phyloP scores from a whole-genome alignment of 1,140 invertebrate genomes.

The Meloidogyne hapla region DNA sequence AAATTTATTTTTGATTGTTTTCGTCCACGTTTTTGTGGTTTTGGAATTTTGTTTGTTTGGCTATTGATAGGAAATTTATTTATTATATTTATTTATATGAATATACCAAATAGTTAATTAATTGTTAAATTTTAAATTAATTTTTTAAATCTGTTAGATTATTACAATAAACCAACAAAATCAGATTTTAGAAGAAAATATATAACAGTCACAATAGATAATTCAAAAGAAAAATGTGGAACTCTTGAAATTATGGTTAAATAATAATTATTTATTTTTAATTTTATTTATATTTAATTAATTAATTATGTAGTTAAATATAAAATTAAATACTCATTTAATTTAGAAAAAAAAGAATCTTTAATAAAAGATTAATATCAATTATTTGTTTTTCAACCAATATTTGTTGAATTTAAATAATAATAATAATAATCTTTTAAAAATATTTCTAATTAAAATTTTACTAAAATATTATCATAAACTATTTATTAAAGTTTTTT shows the following conservation, averaged over 20 bases:
- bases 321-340: too few relatives aligned
- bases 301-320: not conserved
- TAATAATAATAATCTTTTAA: too few relatives aligned
- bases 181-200: not conserved
- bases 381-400: too few relatives aligned
- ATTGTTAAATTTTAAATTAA: not conserved
- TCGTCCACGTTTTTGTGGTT: not conserved
- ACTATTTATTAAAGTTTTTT: too few relatives aligned
- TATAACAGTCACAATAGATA: not conserved
- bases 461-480: too few relatives aligned
- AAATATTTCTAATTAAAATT: too few relatives aligned
- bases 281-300: not conserved
- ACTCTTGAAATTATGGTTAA: not conserved
- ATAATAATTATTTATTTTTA: not conserved
- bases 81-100: not conserved
- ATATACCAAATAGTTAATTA: not conserved
- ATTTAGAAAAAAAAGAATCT: too few relatives aligned
- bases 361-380: too few relatives aligned
- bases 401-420: too few relatives aligned
- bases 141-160: not conserved
- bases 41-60: not conserved
- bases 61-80: not conserved
- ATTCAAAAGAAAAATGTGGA: not conserved
- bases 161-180: not conserved
- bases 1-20: conserved; percentile 2